A percentile compares a stretch with the other conserved stretches of the same genome.
These are phyloP conservation scores for Peromyscus aztecus DNA, from an alignment of 2,797 vertebrate genomes.

Conservation along the genomic window DNA sequence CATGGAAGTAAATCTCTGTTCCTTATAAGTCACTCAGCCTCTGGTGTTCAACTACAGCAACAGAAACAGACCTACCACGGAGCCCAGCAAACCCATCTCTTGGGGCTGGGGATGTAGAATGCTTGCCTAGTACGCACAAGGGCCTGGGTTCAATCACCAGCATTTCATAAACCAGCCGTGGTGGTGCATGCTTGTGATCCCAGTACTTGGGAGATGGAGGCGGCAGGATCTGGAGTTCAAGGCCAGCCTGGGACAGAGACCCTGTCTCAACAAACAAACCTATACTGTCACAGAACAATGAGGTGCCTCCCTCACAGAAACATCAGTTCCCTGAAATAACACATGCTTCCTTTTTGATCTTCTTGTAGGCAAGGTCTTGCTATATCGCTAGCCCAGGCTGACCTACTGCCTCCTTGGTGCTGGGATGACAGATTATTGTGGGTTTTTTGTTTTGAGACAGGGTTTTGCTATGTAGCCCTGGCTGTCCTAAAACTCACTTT, in stretches of 20 bases:
- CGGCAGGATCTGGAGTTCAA: not conserved
- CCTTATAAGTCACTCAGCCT: not conserved
- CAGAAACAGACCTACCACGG: not conserved
- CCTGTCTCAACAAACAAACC: not conserved
- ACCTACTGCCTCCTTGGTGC: not conserved
- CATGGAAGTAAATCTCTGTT: not conserved
- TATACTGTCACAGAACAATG: accelerated
- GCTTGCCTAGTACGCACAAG: not conserved
- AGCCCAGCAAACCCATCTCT: not conserved
- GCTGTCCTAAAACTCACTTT: not conserved
- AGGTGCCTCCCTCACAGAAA: not conserved
- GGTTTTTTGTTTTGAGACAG: not conserved
- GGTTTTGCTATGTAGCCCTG: not conserved
- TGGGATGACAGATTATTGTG: not conserved
- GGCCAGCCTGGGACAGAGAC: not conserved
- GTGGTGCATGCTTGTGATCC: not conserved
- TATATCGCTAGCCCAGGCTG: not conserved
- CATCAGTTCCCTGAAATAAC: not conserved
- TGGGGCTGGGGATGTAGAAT: not conserved
- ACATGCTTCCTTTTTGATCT: not conserved
- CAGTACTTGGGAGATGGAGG: not conserved
- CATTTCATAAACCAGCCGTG: not conserved
- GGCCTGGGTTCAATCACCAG: no score
- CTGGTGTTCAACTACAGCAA: not conserved
- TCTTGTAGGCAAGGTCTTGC: not conserved